Percentiles rank a stretch among this genome's conserved stretches.
Conservation (phyloP, 2,888 invertebrate species). For the Hipparchia semele region DNA sequence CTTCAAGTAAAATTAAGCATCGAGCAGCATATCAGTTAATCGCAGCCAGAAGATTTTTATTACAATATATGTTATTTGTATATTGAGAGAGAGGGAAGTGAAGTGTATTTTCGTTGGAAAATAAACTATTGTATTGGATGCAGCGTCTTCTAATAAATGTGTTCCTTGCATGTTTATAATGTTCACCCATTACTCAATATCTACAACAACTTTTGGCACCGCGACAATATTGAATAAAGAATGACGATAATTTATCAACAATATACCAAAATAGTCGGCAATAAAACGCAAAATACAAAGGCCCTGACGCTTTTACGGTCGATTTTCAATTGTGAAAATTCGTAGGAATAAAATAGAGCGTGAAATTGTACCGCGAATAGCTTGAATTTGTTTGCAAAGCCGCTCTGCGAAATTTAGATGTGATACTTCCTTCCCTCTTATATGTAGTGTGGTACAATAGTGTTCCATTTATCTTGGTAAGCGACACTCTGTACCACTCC, state of each 20-base stretch:
- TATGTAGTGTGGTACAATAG: constrained; percentile 49
- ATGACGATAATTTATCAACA: constrained; percentile 65
- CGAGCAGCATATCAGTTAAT: too few relatives aligned
- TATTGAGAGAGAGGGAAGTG: too few relatives aligned
- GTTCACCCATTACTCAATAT: constrained; percentile 29
- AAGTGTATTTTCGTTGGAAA: too few relatives aligned
- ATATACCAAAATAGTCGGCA: constrained; percentile 64
- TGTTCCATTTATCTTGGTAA: constrained; percentile 31
- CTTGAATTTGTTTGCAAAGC: constrained; percentile 75
- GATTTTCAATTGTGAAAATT: constrained; percentile 74
- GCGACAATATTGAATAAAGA: constrained; percentile 67
- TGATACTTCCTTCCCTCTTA: constrained; percentile 56
- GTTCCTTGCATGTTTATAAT: constrained; percentile 10
- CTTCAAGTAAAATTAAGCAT: too few relatives aligned
- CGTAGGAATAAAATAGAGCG: constrained; percentile 75
- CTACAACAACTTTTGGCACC: constrained; percentile 36
- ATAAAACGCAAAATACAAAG: constrained; percentile 68
- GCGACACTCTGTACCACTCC: constrained; percentile 18
- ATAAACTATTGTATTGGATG: too few relatives aligned
- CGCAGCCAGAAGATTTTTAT: too few relatives aligned
- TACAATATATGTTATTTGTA: too few relatives aligned
- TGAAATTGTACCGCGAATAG: constrained; percentile 75
- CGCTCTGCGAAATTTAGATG: constrained; percentile 67
- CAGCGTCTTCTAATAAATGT: too few relatives aligned
- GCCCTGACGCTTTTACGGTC: constrained; percentile 60